Percentiles rank a stretch among this genome's conserved stretches.
Evolutionary conservation across 2,888 invertebrate genomes (phyloP).

Genomic region (Tipula unca): DNA sequence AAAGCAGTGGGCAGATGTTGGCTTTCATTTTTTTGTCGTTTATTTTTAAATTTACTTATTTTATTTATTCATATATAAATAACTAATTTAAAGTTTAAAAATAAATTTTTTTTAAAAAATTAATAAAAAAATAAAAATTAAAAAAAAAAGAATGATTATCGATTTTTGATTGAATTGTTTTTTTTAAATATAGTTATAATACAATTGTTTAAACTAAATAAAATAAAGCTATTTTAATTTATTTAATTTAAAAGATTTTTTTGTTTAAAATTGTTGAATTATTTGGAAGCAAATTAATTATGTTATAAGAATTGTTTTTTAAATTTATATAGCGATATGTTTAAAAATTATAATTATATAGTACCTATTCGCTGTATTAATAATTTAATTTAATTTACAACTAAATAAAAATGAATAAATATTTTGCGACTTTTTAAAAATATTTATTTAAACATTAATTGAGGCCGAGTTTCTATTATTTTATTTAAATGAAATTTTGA

Average conservation of each 20-base stretch:
- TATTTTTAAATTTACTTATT: neutral
- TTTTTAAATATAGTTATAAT: neutral
- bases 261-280: neutral
- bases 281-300: conserved; percentile 8
- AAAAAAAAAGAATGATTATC: conserved; percentile 16
- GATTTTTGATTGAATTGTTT: conserved; percentile 16
- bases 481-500: neutral
- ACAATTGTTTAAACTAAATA: neutral
- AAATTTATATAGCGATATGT: neutral
- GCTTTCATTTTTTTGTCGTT: neutral
- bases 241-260: neutral
- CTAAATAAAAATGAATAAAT: neutral
- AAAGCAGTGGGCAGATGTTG: neutral
- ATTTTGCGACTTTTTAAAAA: neutral
- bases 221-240: neutral
- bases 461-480: conserved; percentile 14
- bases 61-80: neutral
- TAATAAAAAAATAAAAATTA: neutral
- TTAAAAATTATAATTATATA: neutral
- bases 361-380: neutral
- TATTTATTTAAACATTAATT: neutral
- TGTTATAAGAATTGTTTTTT: neutral
- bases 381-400: neutral
- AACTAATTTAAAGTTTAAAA: neutral
- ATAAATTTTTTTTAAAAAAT: neutral